phyloP scores from a whole-genome alignment of 2,113 vertebrate species.

The Eurystomus gularis region DNA sequence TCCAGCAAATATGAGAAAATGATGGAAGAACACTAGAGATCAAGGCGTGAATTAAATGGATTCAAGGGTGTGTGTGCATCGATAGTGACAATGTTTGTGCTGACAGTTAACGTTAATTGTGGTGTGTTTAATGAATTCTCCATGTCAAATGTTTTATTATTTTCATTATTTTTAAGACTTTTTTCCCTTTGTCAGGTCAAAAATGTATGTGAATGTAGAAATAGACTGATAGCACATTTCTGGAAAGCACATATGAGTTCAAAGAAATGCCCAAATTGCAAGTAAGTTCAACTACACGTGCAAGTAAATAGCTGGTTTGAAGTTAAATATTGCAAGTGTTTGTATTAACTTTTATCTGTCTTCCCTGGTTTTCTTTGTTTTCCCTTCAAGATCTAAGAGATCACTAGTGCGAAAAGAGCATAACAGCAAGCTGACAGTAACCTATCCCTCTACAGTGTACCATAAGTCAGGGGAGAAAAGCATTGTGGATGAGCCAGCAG shows the following conservation, averaged over 20 bases:
- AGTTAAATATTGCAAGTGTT: background rate
- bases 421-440: constrained; percentile 91
- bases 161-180: background rate
- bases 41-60: background rate
- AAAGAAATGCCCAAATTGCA: constrained; percentile 89
- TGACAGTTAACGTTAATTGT: background rate
- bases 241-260: constrained; percentile 85
- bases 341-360: background rate
- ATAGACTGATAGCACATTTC: constrained; percentile 81
- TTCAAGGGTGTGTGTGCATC: background rate
- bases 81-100: background rate
- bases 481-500: background rate
- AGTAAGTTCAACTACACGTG: constrained; percentile 72
- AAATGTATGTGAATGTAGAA: constrained; percentile 87
- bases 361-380: background rate
- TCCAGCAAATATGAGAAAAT: background rate
- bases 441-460: constrained; percentile 60
- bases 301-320: background rate
- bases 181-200: constrained; percentile 79
- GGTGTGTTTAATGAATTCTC: background rate
- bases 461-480: constrained; percentile 19
- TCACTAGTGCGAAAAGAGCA: constrained; percentile 86
- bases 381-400: constrained; percentile 72
- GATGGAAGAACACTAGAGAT: background rate
- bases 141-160: background rate